Evolutionary conservation across 35 echinoderm and acorn worm species (phyloP), one percentile per base, ranked within the genome.

Genomic region (Lytechinus pictus): DNA sequence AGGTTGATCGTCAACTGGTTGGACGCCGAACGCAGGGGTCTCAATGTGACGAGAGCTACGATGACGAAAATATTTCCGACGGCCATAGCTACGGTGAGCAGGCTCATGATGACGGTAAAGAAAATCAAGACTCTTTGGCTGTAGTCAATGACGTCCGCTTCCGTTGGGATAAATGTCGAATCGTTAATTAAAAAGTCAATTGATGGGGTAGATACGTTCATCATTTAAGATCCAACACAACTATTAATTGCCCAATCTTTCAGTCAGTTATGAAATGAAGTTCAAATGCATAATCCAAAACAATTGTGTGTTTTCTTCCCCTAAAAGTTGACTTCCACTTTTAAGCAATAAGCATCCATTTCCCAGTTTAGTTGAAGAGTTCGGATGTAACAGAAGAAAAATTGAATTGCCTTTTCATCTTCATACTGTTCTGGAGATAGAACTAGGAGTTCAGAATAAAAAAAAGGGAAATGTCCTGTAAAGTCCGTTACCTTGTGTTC

Each of bases 51-150:
- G 28, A 89, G 52, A 89, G 87, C 52, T 89, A 89, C 87, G 52
- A 33, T 51, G 52, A 89, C 27, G 87, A 89, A 89, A 29, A 89
- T 89, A 29, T 89, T 89, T 8, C 87, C 52, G 52, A 89, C 87
- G 19, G 28, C 51, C 52, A 53, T 89, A 12, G 87, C 87, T 9
- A 89, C 28, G 87, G 87, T 53, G 52, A 89, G 28, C 8, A 89
- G 28, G 27, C 28, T 53, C 87, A 89, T 89, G 87, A 89, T 44
- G 87, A 89, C 28, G 21, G 87, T 89, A 29, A 89, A 89, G 5
- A 53, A 10, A 51, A 89, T 16, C 87, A 33, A 53, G 87, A 89
- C 87, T 44, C 87, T 29, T 6, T 71, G 61, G 61, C 16, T 19
- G 61, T 71, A 71, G 61, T 71, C 61, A 4, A 71, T 71, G 61